Percentiles rank a stretch among this genome's conserved stretches.
Evolutionary conservation across 2,888 invertebrate species (phyloP).

Genomic region (Drosophila niveifrons): DNA sequence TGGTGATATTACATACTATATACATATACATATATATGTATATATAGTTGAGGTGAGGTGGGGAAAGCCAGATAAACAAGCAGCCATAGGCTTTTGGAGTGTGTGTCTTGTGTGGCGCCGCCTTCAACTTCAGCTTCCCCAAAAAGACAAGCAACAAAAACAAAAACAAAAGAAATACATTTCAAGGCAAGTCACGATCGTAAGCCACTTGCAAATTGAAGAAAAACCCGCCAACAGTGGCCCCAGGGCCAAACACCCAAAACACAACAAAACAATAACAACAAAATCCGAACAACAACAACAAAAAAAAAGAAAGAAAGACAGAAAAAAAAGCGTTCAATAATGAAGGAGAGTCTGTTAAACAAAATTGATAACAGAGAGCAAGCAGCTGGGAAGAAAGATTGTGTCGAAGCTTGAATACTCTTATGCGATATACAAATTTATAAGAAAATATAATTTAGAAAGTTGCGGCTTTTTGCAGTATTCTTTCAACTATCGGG

Average conservation of each 20-base stretch:
- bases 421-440: background rate
- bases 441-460: background rate
- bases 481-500: no score
- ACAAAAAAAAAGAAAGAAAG: constrained; percentile 12
- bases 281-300: constrained; percentile 7
- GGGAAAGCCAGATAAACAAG: background rate
- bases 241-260: constrained; percentile 46
- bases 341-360: constrained; percentile 1
- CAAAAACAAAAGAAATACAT: constrained; percentile 34
- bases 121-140: constrained; percentile 47
- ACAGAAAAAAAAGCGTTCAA: constrained; percentile 3
- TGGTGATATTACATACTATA: background rate
- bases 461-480: no score
- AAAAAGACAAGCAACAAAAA: background rate
- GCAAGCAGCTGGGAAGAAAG: constrained; percentile 21
- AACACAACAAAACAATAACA: constrained; percentile 11
- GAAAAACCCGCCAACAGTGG: constrained; percentile 59
- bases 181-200: constrained; percentile 78
- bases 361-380: constrained; percentile 68
- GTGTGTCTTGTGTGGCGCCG: constrained; percentile 17
- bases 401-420: constrained; percentile 6
- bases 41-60: background rate
- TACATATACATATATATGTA: background rate
- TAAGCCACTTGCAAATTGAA: constrained; percentile 68
- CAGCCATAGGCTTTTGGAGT: constrained; percentile 1